These are phyloP conservation scores for Lepidocolaptes lacrymiger DNA, from an alignment of 2,797 vertebrate genomes.

Conservation along the genomic window DNA sequence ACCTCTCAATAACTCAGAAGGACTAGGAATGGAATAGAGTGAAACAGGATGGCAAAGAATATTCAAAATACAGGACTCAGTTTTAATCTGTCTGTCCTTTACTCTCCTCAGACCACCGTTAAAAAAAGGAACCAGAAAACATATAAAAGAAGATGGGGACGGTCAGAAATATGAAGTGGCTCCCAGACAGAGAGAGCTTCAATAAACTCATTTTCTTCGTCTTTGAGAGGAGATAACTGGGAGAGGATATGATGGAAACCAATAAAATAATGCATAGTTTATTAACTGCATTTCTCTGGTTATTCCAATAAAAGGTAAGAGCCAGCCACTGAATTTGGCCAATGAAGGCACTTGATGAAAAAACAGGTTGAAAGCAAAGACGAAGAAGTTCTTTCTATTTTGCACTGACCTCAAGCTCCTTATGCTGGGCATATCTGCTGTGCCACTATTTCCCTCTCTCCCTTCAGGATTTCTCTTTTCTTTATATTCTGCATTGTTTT, in stretches of 20 bases:
- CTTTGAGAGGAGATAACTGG: not conserved
- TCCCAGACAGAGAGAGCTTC: not conserved
- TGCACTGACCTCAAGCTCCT: not conserved
- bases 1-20: not conserved
- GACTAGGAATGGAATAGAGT: not conserved
- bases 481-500: not conserved
- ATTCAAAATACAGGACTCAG: not conserved
- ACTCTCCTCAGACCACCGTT: not conserved
- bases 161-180: not conserved
- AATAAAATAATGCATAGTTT: not conserved
- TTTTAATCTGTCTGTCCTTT: not conserved
- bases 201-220: not conserved
- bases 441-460: not conserved
- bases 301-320: not conserved
- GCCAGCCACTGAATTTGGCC: not conserved
- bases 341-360: not conserved
- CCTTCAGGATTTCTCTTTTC: rapidly evolving
- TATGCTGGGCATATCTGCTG: not conserved
- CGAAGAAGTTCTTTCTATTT: not conserved
- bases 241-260: not conserved
- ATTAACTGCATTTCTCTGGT: not conserved
- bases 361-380: not conserved
- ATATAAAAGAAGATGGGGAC: not conserved
- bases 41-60: not conserved
- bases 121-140: not conserved